Evolutionary conservation across 2,888 invertebrate genomes (phyloP), one percentile per base, ranked within the genome.

Genomic region (Galeruca laticollis): DNA sequence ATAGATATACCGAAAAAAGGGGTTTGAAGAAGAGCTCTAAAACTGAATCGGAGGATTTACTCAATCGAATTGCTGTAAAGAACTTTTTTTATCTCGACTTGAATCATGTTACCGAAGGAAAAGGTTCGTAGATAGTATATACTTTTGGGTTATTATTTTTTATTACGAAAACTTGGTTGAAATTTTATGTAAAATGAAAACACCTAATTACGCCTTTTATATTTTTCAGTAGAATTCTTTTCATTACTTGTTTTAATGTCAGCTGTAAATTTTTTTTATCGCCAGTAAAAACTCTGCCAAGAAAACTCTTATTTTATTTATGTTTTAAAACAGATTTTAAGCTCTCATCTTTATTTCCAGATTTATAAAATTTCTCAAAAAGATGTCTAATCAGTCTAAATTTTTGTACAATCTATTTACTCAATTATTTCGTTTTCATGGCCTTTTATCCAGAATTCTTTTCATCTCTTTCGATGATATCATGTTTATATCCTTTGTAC

Each of bases 21-120:
- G 33, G n/a, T 56, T 56, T 15, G 15, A 31, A 10, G 31, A n/a
- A 13, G 4, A 33, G 15, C 33, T 18, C 8, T 56, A 35, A 56
- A 56, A 33, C 31, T 15, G 6, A 56, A 56, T 56, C 56, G 56
- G 3, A 15, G 21, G 33, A 56, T 56, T 56, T 56, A 35, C 31
- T 56, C 13, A 56, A 2, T 35, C 2, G 33, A 56, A 35, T 56
- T 35, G 56, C 6, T 15, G 56, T 56, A 8, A 35, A 35, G 31
- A 56, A 26, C 13, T 26, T 56, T 40, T 54, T 54, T 56, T 33
- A 56, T 56, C 33, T 33, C 10, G 6, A 15, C 15, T 56, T 35
- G 33, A 56, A 56, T 35, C 35, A 56, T 33, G 18, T 15, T 31
- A 9, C 10, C 31, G 6, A 11, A 33, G 21, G 15, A 56, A 56